A percentile compares a stretch with the other conserved stretches of the same genome.
Evolutionary conservation across 2,888 invertebrate species (phyloP).

Genomic region (Atethmia centrago): DNA sequence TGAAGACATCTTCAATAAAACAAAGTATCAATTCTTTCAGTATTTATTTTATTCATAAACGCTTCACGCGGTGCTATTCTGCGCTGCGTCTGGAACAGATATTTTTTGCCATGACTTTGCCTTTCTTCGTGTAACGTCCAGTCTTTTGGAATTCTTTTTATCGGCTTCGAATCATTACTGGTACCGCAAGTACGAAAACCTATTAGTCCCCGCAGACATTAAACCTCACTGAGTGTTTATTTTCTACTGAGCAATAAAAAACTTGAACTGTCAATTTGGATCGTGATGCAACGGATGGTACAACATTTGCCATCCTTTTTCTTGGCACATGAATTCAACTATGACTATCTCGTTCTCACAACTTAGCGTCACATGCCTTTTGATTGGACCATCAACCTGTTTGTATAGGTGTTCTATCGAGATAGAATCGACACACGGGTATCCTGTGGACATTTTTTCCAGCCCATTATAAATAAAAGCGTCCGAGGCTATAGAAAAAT

Average conservation of each 20-base stretch:
- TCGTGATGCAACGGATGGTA: slow-evolving; percentile 54
- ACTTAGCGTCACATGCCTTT: slow-evolving; percentile 71
- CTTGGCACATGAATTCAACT: slow-evolving; percentile 53
- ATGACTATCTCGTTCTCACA: slow-evolving; percentile 69
- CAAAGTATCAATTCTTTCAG: background rate
- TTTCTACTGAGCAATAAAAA: slow-evolving; percentile 44
- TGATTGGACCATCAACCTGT: slow-evolving; percentile 82
- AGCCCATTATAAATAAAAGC: slow-evolving; percentile 43
- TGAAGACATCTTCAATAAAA: background rate
- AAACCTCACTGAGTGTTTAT: slow-evolving; percentile 45
- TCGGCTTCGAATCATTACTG: slow-evolving; percentile 34
- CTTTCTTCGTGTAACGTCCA: slow-evolving; percentile 14
- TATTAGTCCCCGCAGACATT: slow-evolving; percentile 33
- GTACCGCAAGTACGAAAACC: slow-evolving; percentile 27
- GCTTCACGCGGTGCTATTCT: slow-evolving; percentile 21
- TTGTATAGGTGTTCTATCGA: slow-evolving; percentile 70
- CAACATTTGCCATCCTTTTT: slow-evolving; percentile 68
- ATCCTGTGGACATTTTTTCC: slow-evolving; percentile 56
- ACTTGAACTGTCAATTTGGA: slow-evolving; percentile 61
- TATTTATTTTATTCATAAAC: slow-evolving; percentile 13
- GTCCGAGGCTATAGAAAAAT: slow-evolving; percentile 45
- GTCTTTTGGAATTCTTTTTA: slow-evolving; percentile 17
- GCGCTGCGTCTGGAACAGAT: slow-evolving; percentile 4
- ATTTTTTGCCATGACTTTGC: slow-evolving; percentile 28
- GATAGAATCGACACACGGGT: slow-evolving; percentile 45